These are phyloP conservation scores for Drosophila tani DNA, from an alignment of 1,140 invertebrate species.

Conservation along the genomic window DNA sequence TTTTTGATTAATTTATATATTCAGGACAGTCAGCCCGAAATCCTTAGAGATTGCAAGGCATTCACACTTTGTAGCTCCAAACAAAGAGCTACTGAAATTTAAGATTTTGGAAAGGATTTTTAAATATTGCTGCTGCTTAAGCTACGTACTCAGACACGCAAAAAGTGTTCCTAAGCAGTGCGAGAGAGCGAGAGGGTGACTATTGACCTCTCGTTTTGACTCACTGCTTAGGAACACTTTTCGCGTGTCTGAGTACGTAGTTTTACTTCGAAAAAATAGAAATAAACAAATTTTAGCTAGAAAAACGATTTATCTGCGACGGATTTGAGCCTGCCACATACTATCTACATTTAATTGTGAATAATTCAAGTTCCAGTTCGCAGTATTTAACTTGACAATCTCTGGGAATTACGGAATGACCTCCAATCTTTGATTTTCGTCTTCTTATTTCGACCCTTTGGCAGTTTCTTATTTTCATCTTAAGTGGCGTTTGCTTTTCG, in stretches of 20 bases:
- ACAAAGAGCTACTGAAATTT: not conserved
- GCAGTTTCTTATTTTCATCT: constrained; percentile 62
- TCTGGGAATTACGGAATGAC: not conserved
- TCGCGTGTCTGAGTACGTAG: no score
- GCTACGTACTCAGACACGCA: no score
- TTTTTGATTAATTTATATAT: constrained; percentile 17
- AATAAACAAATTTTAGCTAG: no score
- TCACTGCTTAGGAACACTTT: no score
- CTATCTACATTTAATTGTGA: no score
- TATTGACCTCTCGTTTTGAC: no score
- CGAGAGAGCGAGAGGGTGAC: no score
- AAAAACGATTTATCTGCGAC: no score
- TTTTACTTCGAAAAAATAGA: no score
- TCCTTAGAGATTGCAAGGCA: constrained; percentile 16
- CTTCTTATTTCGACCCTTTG: constrained; percentile 54
- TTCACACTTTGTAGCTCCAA: not conserved
- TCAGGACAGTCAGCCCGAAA: not conserved
- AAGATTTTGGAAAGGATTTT: not conserved
- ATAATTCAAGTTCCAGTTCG: no score
- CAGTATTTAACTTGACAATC: constrained; percentile 15
- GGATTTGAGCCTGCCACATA: no score
- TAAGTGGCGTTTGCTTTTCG: constrained; percentile 57
- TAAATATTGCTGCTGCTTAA: not conserved
- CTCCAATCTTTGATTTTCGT: constrained; percentile 10
- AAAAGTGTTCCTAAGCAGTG: no score